These are phyloP conservation scores for Synergus laeviventris DNA, from an alignment of 2,888 invertebrate species.

Conservation along the genomic window DNA sequence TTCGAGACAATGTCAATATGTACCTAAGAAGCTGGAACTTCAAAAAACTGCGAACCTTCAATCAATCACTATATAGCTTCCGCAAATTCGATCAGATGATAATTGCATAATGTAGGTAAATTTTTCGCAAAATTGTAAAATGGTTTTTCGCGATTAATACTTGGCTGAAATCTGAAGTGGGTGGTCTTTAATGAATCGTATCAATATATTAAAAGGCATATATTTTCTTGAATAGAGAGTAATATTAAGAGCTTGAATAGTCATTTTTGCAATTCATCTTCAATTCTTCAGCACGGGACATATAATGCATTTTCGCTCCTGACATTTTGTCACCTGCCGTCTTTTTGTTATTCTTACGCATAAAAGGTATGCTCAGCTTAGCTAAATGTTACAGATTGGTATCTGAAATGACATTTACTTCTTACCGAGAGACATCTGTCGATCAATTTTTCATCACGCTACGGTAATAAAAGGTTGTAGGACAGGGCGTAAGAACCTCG, in stretches of 20 bases:
- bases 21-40: not conserved
- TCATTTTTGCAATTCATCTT: not conserved
- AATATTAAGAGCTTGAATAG: not conserved
- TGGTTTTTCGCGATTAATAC: no score
- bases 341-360: not conserved
- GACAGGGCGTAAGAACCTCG: not conserved
- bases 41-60: no score
- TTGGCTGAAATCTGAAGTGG: not conserved
- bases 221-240: not conserved
- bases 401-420: conserved; percentile 3
- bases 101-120: no score
- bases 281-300: not conserved
- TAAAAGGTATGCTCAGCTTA: not conserved
- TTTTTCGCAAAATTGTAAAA: no score
- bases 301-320: not conserved
- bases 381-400: conserved; percentile 4
- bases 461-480: conserved; percentile 11
- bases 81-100: no score
- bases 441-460: conserved; percentile 28
- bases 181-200: not conserved
- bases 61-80: no score
- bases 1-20: not conserved
- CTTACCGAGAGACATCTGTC: conserved; percentile 23
- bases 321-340: conserved; percentile 3
- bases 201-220: not conserved